Evolutionary conservation across 2,113 vertebrate genomes (phyloP).

Genomic region (Datnioides undecimradiatus): DNA sequence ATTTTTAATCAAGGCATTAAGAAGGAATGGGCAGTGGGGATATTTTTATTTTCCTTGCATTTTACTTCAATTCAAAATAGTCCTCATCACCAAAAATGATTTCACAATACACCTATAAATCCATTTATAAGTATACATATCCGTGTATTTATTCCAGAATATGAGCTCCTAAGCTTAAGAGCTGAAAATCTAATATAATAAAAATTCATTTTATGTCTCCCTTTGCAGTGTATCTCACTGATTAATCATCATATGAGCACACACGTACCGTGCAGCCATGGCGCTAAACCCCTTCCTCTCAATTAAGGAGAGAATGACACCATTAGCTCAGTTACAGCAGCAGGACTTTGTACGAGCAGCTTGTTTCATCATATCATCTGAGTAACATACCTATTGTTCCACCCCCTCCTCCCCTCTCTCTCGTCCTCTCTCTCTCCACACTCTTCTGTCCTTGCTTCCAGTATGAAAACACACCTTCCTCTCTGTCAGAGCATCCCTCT

Average conservation of each 20-base stretch:
- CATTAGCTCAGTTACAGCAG: slow-evolving; percentile 39
- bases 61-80: slow-evolving; percentile 34
- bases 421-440: slow-evolving; percentile 5
- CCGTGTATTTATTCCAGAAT: neutral
- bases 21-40: slow-evolving; percentile 10
- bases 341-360: slow-evolving; percentile 29
- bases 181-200: too few relatives aligned
- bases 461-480: slow-evolving; percentile 47
- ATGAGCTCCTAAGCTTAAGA: neutral
- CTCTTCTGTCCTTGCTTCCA: slow-evolving; percentile 32
- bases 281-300: neutral
- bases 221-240: neutral
- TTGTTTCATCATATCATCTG: slow-evolving; percentile 50
- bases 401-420: neutral
- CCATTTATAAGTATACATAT: slow-evolving; percentile 1
- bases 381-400: slow-evolving; percentile 48
- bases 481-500: slow-evolving; percentile 61
- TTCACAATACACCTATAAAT: neutral
- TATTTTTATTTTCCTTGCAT: slow-evolving; percentile 6
- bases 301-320: slow-evolving; percentile 43
- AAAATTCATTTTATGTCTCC: neutral
- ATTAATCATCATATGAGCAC: slow-evolving; percentile 10
- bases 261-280: neutral
- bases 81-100: neutral
- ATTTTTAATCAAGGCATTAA: slow-evolving; percentile 67